A percentile compares a stretch with the other conserved stretches of the same genome.
Conservation (phyloP, 2,113 vertebrate genomes). For the Gallinago media region DNA sequence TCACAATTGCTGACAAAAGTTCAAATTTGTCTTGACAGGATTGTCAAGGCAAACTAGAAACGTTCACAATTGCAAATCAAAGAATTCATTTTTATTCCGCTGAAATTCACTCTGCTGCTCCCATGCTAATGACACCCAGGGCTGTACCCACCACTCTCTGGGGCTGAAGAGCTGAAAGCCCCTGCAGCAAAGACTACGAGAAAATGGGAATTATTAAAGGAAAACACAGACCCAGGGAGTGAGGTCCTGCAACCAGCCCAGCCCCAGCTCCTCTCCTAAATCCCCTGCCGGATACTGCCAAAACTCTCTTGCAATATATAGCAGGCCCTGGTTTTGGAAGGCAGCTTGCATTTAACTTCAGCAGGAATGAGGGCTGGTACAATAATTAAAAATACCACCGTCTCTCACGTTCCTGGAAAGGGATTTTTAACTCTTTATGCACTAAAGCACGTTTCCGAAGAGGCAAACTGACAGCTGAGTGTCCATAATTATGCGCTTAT, state of each 20-base stretch:
- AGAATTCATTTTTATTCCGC: constrained; percentile 50
- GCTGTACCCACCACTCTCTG: not conserved
- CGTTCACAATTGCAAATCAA: constrained; percentile 53
- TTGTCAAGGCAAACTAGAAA: constrained; percentile 62
- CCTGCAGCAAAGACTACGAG: not conserved
- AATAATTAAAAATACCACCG: not conserved
- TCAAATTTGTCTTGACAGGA: constrained; percentile 69
- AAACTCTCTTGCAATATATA: not conserved
- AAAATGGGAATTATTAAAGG: not conserved
- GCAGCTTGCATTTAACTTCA: not conserved
- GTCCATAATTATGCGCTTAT: not conserved
- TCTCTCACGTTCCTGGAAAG: not conserved
- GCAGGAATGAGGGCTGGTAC: not conserved
- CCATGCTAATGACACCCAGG: constrained; percentile 43
- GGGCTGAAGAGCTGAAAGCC: not conserved
- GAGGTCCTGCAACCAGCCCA: not conserved
- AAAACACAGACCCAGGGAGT: not conserved
- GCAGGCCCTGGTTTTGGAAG: not conserved
- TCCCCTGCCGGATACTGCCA: not conserved
- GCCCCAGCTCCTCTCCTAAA: not conserved
- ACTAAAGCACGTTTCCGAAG: not conserved
- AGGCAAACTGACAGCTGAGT: not conserved
- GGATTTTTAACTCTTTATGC: not conserved
- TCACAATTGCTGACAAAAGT: constrained; percentile 54
- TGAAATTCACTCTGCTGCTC: constrained; percentile 41